phyloP scores from a whole-genome alignment of 2,888 invertebrate genomes.

The Ormyrus nitidulus region DNA sequence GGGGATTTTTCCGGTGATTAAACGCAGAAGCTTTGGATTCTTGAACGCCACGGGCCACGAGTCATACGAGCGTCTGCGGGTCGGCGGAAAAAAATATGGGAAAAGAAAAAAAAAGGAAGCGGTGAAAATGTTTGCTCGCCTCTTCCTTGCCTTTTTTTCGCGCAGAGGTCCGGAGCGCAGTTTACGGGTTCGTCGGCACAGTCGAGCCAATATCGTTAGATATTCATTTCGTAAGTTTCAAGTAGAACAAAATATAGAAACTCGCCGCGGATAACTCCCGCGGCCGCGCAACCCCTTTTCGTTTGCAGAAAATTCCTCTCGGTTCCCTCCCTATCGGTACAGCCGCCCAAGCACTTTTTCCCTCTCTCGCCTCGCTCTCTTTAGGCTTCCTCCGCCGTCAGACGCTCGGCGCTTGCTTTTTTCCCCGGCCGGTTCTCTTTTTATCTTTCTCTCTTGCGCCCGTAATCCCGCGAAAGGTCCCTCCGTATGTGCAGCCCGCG shows the following conservation, averaged over 20 bases:
- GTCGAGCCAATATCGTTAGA: constrained; percentile 73
- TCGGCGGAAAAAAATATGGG: constrained; percentile 10
- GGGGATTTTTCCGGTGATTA: constrained; percentile 37
- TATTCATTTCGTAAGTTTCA: constrained; percentile 74
- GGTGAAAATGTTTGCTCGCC: constrained; percentile 63
- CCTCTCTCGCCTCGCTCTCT: constrained; percentile 45
- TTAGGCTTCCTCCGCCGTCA: constrained; percentile 54
- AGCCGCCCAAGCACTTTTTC: constrained; percentile 34
- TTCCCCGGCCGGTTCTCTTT: constrained; percentile 34
- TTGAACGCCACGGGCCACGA: background rate
- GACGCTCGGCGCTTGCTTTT: constrained; percentile 46
- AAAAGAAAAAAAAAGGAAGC: constrained; percentile 26
- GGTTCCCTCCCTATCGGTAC: constrained; percentile 33
- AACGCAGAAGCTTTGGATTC: constrained; percentile 21
- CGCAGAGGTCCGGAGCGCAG: constrained; percentile 36
- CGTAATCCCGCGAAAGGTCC: background rate
- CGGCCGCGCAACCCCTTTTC: constrained; percentile 50
- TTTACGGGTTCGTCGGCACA: constrained; percentile 57
- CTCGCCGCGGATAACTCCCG: constrained; percentile 63
- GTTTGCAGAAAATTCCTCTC: constrained; percentile 42
- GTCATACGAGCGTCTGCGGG: background rate
- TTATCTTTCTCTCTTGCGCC: constrained; percentile 35
- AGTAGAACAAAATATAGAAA: constrained; percentile 74
- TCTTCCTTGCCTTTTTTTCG: constrained; percentile 15
- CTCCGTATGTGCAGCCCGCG: constrained; percentile 61